These are phyloP conservation scores for Siniperca undulata DNA, from an alignment of 2,797 vertebrate species.

Conservation along the genomic window DNA sequence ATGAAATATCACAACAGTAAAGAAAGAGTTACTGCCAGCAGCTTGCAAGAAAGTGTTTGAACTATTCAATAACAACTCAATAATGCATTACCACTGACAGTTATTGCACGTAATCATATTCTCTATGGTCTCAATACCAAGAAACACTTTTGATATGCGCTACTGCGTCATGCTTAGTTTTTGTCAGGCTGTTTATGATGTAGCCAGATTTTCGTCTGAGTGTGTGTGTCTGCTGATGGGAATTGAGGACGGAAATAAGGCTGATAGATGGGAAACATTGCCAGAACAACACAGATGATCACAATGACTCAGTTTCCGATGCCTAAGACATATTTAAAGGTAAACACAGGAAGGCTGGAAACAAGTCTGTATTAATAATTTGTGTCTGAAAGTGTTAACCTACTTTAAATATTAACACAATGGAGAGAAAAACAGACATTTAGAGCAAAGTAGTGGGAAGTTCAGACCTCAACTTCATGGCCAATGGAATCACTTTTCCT, in stretches of 20 bases:
- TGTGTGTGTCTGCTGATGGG: conserved; percentile 44
- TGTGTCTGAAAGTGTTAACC: conserved; percentile 8
- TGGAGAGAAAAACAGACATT: neutral
- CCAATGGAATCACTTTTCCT: conserved; percentile 38
- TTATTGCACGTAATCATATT: conserved; percentile 53
- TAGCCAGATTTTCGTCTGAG: conserved; percentile 12
- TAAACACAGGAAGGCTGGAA: conserved; percentile 41
- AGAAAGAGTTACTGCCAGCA: conserved; percentile 30
- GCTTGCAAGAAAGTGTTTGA: conserved; percentile 49
- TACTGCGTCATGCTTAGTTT: conserved; percentile 42
- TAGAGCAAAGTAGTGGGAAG: neutral
- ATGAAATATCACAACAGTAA: conserved; percentile 34
- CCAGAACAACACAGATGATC: conserved; percentile 40
- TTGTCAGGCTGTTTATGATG: conserved; percentile 49
- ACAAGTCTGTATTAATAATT: conserved; percentile 13
- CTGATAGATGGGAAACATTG: conserved; percentile 48
- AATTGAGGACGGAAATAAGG: conserved; percentile 47
- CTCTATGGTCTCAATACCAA: conserved; percentile 63
- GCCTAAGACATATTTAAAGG: conserved; percentile 5
- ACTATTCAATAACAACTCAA: conserved; percentile 59
- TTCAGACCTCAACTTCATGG: conserved; percentile 14
- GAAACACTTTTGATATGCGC: conserved; percentile 53
- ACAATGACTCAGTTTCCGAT: conserved; percentile 54
- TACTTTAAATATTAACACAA: conserved; percentile 16
- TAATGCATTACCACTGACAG: conserved; percentile 62